Conservation (phyloP, 2,797 vertebrate species). For the Sebastes umbrosus region DNA sequence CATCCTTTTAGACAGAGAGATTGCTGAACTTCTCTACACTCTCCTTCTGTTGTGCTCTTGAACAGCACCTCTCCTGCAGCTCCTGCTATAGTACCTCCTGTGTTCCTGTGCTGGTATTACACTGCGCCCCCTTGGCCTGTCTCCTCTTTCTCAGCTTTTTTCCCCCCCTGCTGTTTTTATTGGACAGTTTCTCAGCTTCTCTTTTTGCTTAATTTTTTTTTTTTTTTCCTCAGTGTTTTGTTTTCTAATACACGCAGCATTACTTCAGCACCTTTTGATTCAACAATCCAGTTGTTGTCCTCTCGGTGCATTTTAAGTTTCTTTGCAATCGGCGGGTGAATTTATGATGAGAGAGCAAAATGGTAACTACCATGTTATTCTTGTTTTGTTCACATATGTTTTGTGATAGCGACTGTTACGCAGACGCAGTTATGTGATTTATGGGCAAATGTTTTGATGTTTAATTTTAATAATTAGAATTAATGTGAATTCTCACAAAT, state of each 20-base stretch:
- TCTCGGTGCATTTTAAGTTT: conserved; percentile 63
- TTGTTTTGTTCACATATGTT: conserved; percentile 51
- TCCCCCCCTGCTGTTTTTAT: conserved; percentile 61
- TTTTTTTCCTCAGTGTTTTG: conserved; percentile 45
- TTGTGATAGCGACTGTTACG: conserved; percentile 17
- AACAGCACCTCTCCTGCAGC: conserved; percentile 64
- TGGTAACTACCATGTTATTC: conserved; percentile 86
- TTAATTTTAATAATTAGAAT: conserved; percentile 13
- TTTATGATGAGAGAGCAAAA: conserved; percentile 91
- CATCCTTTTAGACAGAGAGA: conserved; percentile 34
- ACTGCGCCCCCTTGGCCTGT: conserved; percentile 62
- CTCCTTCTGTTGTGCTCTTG: conserved; percentile 73
- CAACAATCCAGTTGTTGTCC: conserved; percentile 51
- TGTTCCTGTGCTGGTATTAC: conserved; percentile 78
- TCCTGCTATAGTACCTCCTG: conserved; percentile 77
- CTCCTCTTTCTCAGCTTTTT: conserved; percentile 60
- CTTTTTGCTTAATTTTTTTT: conserved; percentile 46
- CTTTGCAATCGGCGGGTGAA: conserved; percentile 72
- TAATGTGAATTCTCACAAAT: not conserved
- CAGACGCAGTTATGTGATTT: not conserved
- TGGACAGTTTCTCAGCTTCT: conserved; percentile 68
- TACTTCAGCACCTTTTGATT: conserved; percentile 50
- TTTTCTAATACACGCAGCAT: conserved; percentile 50
- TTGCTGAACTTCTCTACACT: conserved; percentile 68
- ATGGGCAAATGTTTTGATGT: not conserved